Evolutionary conservation across 2,888 invertebrate species (phyloP), one percentile per base, ranked within the genome.

Genomic region (Trichogramma dendrolimi): DNA sequence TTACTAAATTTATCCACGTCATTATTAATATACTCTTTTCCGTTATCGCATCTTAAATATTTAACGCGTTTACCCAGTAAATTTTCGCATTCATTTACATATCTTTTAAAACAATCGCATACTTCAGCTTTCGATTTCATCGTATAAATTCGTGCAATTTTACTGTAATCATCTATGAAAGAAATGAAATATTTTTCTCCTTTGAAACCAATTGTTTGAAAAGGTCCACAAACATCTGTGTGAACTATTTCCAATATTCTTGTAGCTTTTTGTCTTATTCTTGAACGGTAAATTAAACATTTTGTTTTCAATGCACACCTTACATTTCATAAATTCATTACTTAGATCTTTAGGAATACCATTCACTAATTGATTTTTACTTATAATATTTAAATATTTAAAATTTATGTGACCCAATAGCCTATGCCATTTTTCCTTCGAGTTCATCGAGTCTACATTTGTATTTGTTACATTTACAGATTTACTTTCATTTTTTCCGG

Each of bases 381-480:
- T 58, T n/a, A 69, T 51, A 4, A 6, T 63, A 60, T 69, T 59
- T 46, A 68, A 61, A 55, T 67, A 66, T 11, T 58, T 58, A 62
- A 71, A 71, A 64, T 70, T 70, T 40, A 69, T 64, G 63, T 71
- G 69, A 0, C 68, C 70, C 38, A 70, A 52, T 5, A 60, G 57
- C 8, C 67, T 54, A 63, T 71, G 70, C 68, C 67, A 70, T 60
- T 63, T 69, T 61, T 71, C 70, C 61, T 70, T 70, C 27, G 48
- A 4, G 48, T 11, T 63, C 63, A 66, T 57, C 2, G 14, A 1
- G 2, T 14, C 14, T 41, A 39, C 57, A 53, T 42, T 43, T n/a
- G 48, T 5, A 1, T 39, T 55, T 5, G 39, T 40, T 10, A 44
- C 7, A 50, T 64, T 61, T 7, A 46, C 59, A 10, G n/a, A 11